phyloP scores from a whole-genome alignment of 2,797 vertebrate species.

The Fistularia tabacaria region DNA sequence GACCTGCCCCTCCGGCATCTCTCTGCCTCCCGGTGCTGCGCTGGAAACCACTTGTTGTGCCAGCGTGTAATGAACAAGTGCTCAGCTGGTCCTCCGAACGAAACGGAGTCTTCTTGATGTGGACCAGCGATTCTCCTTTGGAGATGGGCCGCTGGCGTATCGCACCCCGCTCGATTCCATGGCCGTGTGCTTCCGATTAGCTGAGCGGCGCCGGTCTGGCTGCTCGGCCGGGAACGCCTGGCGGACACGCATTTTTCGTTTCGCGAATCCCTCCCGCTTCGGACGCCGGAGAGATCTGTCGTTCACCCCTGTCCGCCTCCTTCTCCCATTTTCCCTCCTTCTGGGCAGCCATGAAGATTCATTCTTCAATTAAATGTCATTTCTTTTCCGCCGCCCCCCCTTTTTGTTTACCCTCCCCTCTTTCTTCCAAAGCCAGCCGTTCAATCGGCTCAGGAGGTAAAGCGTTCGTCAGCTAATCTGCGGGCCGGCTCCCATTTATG shows the following conservation, averaged over 20 bases:
- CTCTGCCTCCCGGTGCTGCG: too few relatives aligned
- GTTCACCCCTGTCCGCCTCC: slow-evolving; percentile 24
- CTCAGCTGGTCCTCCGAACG: too few relatives aligned
- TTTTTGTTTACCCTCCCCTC: slow-evolving; percentile 18
- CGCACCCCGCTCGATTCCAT: too few relatives aligned
- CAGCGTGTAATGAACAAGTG: too few relatives aligned
- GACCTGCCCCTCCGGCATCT: too few relatives aligned
- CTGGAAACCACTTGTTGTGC: too few relatives aligned
- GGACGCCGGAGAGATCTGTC: slow-evolving; percentile 33
- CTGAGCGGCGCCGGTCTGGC: too few relatives aligned
- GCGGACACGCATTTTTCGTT: slow-evolving; percentile 32
- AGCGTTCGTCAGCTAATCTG: too few relatives aligned
- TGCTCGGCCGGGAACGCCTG: not conserved
- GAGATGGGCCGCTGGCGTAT: slow-evolving; percentile 16
- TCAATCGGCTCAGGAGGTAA: not conserved
- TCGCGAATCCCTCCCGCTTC: slow-evolving; percentile 32
- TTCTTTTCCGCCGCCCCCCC: slow-evolving; percentile 14
- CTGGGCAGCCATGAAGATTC: slow-evolving; percentile 27
- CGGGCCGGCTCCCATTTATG: too few relatives aligned
- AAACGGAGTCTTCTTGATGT: slow-evolving; percentile 44
- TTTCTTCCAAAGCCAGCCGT: slow-evolving; percentile 14
- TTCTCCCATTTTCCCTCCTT: slow-evolving; percentile 3
- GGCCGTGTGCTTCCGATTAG: slow-evolving; percentile 7
- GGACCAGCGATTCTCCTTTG: slow-evolving; percentile 61
- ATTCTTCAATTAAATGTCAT: slow-evolving; percentile 42